A percentile compares a stretch with the other conserved stretches of the same genome.
phyloP scores from a whole-genome alignment of 2,888 invertebrate species.

The Iphiclides podalirius region DNA sequence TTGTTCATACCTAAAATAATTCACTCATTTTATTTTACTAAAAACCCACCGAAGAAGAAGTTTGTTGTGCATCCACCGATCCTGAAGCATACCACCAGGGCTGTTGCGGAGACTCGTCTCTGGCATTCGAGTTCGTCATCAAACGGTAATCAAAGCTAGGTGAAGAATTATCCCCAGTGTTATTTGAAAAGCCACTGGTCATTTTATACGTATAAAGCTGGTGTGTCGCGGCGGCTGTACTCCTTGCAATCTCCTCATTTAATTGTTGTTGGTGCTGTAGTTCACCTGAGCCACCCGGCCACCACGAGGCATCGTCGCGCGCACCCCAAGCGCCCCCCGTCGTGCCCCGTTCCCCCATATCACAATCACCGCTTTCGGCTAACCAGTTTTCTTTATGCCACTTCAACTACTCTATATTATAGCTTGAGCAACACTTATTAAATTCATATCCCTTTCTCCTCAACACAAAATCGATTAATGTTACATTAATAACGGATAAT shows the following conservation, averaged over 20 bases:
- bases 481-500: constrained; percentile 23
- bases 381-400: constrained; percentile 70
- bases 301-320: constrained; percentile 80
- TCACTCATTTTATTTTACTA: too few relatives aligned
- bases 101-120: constrained; percentile 69
- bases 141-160: constrained; percentile 88
- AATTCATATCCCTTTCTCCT: constrained; percentile 57
- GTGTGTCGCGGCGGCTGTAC: constrained; percentile 78
- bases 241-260: constrained; percentile 71
- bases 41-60: constrained; percentile 48
- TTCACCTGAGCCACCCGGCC: constrained; percentile 73
- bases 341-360: constrained; percentile 76
- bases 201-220: constrained; percentile 92
- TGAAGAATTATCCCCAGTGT: constrained; percentile 83
- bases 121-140: constrained; percentile 79
- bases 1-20: too few relatives aligned
- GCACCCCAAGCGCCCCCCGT: constrained; percentile 80
- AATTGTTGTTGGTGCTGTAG: constrained; percentile 74
- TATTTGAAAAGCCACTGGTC: constrained; percentile 89
- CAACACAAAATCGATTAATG: constrained; percentile 21
- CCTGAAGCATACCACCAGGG: constrained; percentile 88
- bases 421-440: constrained; percentile 43
- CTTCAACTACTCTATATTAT: constrained; percentile 47
- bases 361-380: constrained; percentile 63
- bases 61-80: constrained; percentile 78